phyloP scores from a whole-genome alignment of 2,888 invertebrate species.

The Drosophila neonasuta region DNA sequence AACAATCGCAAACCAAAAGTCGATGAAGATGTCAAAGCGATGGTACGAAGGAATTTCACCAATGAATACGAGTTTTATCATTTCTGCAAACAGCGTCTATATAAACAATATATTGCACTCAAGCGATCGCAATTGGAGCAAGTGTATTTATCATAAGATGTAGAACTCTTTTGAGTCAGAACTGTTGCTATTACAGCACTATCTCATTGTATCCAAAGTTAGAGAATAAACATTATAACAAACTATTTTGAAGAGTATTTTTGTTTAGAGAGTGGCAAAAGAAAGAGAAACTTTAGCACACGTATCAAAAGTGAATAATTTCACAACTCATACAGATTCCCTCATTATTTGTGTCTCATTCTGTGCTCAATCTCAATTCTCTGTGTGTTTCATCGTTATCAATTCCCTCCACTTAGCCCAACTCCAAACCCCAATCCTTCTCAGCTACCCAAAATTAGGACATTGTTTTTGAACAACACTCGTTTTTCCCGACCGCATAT shows the following conservation, averaged over 20 bases:
- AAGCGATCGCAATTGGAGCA: slow-evolving; percentile 49
- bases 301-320: background rate
- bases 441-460: slow-evolving; percentile 52
- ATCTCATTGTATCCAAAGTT: slow-evolving; percentile 29
- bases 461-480: slow-evolving; percentile 87
- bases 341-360: slow-evolving; percentile 28
- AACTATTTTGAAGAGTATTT: background rate
- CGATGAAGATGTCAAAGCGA: slow-evolving; percentile 90
- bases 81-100: slow-evolving; percentile 92
- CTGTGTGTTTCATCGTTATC: slow-evolving; percentile 20
- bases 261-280: background rate
- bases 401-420: slow-evolving; percentile 1
- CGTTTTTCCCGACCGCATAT: slow-evolving; percentile 87
- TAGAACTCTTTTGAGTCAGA: background rate
- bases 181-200: background rate
- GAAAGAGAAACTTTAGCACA: background rate
- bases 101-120: slow-evolving; percentile 85
- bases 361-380: slow-evolving; percentile 7
- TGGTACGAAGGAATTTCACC: slow-evolving; percentile 93
- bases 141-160: slow-evolving; percentile 1
- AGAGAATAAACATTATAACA: background rate
- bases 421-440: slow-evolving; percentile 13
- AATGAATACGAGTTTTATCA: slow-evolving; percentile 95
- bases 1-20: slow-evolving; percentile 93
- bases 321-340: background rate